Percentiles rank a stretch among this genome's conserved stretches.
Conservation (phyloP, 2,797 vertebrate species). For the Epinephelus awoara region DNA sequence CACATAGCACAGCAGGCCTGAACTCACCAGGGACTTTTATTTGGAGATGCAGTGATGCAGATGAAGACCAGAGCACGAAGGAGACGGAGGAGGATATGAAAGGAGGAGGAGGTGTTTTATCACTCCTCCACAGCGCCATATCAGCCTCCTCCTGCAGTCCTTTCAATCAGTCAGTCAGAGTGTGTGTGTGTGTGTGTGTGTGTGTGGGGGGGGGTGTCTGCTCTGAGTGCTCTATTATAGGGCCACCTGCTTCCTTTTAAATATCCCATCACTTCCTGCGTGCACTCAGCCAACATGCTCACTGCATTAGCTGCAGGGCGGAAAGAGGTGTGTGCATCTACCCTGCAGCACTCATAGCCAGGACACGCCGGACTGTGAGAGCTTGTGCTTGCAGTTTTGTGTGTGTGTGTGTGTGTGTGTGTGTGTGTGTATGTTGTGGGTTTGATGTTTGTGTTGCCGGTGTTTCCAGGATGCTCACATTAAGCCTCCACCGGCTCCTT, state of each 20-base stretch:
- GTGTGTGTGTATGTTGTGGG: constrained; percentile 19
- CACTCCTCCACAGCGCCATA: constrained; percentile 43
- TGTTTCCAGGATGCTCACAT: constrained; percentile 60
- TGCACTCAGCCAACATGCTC: constrained; percentile 67
- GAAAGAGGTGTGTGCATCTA: constrained; percentile 18
- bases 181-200: constrained; percentile 14
- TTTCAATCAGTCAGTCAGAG: constrained; percentile 23
- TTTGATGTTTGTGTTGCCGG: constrained; percentile 35
- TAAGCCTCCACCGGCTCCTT: constrained; percentile 36
- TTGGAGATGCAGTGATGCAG: constrained; percentile 33
- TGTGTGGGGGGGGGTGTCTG: constrained; percentile 10
- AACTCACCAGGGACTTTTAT: constrained; percentile 39
- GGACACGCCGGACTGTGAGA: not conserved
- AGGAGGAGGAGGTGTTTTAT: constrained; percentile 56
- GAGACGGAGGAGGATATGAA: constrained; percentile 8
- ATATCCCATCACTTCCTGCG: constrained; percentile 76
- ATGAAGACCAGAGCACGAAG: constrained; percentile 32
- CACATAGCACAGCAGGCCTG: constrained; percentile 20
- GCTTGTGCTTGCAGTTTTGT: too few species aligned
- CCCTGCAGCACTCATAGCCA: constrained; percentile 33
- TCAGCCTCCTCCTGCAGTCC: constrained; percentile 38
- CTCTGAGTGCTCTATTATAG: constrained; percentile 64
- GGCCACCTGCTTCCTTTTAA: constrained; percentile 73
- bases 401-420: not conserved
- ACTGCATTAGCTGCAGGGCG: constrained; percentile 49